Evolutionary conservation across 2,888 invertebrate genomes (phyloP).

Genomic region (Sinodicranocentrus sp.): DNA sequence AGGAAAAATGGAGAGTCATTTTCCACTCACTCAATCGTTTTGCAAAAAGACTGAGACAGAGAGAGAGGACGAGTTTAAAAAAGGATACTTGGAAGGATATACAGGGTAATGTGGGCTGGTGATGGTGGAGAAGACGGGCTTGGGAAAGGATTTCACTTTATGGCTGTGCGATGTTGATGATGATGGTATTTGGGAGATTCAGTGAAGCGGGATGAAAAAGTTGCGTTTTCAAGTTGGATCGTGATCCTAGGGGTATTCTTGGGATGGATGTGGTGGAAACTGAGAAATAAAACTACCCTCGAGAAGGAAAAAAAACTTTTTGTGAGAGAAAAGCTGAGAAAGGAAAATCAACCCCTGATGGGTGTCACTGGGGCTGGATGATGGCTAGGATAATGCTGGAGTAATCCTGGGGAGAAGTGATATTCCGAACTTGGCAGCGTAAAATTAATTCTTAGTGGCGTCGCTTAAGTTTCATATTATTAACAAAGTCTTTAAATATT

Average conservation of each 20-base stretch:
- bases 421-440: not conserved
- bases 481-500: not conserved
- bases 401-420: not conserved
- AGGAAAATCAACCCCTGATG: not conserved
- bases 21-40: slow-evolving; percentile 14
- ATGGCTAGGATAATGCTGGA: not conserved
- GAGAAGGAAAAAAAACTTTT: not conserved
- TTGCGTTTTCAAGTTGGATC: not conserved
- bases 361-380: not conserved
- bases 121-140: too few species aligned
- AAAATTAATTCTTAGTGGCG: not conserved
- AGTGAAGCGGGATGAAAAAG: slow-evolving; percentile 4
- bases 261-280: not conserved
- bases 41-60: not conserved
- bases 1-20: slow-evolving; percentile 1
- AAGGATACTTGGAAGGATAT: too few species aligned
- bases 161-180: not conserved
- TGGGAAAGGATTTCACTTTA: too few species aligned
- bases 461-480: not conserved
- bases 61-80: too few species aligned
- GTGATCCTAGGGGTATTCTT: not conserved
- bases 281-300: not conserved
- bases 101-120: too few species aligned
- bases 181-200: slow-evolving; percentile 13
- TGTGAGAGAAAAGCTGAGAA: not conserved